Evolutionary conservation across 2,113 vertebrate genomes (phyloP).

Genomic region (Eublepharis macularius): DNA sequence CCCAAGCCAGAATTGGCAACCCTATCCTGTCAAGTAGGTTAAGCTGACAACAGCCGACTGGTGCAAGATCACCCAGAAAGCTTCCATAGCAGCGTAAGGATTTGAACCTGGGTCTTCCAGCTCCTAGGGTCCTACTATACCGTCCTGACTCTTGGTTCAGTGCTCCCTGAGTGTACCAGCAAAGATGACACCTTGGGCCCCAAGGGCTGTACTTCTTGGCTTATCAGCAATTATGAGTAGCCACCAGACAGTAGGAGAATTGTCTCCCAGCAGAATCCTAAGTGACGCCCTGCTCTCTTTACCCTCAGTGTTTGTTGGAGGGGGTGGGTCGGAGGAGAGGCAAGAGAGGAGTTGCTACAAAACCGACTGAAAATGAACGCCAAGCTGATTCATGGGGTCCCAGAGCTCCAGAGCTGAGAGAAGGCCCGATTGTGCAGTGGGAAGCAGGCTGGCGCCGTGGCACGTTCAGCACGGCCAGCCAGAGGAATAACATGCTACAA

Average conservation of each 20-base stretch:
- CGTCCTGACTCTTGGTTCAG: neutral
- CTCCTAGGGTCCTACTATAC: no score
- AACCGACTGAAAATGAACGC: neutral
- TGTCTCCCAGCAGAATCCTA: rapidly evolving
- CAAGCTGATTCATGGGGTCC: neutral
- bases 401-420: neutral
- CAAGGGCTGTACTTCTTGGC: neutral
- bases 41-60: no score
- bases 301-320: neutral
- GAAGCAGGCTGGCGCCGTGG: neutral
- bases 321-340: neutral
- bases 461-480: neutral
- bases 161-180: rapidly evolving
- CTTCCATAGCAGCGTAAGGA: no score
- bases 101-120: no score
- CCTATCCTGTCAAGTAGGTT: no score
- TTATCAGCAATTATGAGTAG: neutral
- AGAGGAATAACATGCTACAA: rapidly evolving
- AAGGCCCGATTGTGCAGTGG: neutral
- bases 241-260: neutral
- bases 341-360: neutral
- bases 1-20: no score
- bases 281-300: neutral
- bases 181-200: neutral
- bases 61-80: no score